These are phyloP conservation scores for Platyrinchus mystaceus DNA, from an alignment of 2,797 vertebrate genomes.

Conservation along the genomic window DNA sequence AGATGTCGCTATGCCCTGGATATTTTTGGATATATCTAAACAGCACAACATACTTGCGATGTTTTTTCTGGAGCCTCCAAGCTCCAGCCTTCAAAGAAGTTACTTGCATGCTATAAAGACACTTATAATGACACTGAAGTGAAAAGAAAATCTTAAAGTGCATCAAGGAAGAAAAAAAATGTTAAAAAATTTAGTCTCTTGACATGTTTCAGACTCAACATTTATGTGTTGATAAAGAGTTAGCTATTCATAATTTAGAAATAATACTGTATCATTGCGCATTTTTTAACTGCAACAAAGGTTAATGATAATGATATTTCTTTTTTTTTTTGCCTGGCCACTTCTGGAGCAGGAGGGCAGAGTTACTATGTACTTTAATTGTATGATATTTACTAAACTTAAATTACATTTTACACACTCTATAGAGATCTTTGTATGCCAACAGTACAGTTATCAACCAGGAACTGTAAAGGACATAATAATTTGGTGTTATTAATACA, in stretches of 20 bases:
- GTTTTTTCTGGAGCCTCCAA: neutral
- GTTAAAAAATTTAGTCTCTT: neutral
- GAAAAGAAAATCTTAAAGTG: neutral
- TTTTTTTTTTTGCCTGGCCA: neutral
- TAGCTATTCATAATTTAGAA: neutral
- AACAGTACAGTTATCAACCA: neutral
- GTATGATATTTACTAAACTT: neutral
- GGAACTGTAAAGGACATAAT: neutral
- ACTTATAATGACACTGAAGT: neutral
- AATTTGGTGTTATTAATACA: neutral
- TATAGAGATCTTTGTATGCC: neutral
- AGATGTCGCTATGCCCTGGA: neutral
- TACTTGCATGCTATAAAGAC: neutral
- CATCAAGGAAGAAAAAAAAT: neutral
- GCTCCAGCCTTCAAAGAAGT: neutral
- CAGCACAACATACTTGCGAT: neutral
- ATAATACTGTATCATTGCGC: neutral
- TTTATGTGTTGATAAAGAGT: neutral
- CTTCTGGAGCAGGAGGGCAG: neutral
- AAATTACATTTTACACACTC: neutral
- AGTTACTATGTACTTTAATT: neutral
- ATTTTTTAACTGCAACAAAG: neutral
- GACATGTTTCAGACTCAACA: neutral
- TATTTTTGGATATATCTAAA: neutral
- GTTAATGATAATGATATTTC: neutral